Conservation (phyloP, 2,113 vertebrate genomes). For the Ophiodon elongatus region DNA sequence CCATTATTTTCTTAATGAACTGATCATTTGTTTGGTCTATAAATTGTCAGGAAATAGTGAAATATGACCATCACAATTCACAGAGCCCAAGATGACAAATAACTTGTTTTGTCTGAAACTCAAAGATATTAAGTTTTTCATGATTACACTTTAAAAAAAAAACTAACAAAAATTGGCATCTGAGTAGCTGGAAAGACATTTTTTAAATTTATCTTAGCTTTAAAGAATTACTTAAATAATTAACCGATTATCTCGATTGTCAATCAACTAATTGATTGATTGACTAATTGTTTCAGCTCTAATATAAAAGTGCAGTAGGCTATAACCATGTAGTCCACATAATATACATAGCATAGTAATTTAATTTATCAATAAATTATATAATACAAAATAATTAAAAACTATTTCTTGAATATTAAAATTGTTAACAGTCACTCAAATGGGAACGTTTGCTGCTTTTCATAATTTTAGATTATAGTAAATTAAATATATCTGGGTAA, state of each 20-base stretch:
- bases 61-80: too few species aligned
- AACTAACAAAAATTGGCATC: background rate
- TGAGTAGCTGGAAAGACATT: background rate
- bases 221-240: too few species aligned
- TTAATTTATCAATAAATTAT: background rate
- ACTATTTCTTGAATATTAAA: background rate
- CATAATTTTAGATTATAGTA: background rate
- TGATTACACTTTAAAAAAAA: background rate
- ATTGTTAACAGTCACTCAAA: background rate
- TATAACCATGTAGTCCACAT: background rate
- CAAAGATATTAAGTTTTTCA: background rate
- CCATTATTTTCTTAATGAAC: background rate
- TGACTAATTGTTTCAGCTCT: background rate
- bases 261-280: background rate
- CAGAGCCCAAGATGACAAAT: too few species aligned
- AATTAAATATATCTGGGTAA: background rate
- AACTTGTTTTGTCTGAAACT: background rate
- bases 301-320: background rate
- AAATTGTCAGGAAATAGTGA: too few species aligned
- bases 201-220: too few species aligned
- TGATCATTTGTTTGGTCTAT: too few species aligned
- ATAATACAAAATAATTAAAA: background rate
- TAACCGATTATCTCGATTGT: background rate
- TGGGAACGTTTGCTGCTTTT: background rate
- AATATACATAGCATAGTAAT: background rate